Conservation (phyloP, 2,797 vertebrate species). For the Cryptoblepharus egeriae region DNA sequence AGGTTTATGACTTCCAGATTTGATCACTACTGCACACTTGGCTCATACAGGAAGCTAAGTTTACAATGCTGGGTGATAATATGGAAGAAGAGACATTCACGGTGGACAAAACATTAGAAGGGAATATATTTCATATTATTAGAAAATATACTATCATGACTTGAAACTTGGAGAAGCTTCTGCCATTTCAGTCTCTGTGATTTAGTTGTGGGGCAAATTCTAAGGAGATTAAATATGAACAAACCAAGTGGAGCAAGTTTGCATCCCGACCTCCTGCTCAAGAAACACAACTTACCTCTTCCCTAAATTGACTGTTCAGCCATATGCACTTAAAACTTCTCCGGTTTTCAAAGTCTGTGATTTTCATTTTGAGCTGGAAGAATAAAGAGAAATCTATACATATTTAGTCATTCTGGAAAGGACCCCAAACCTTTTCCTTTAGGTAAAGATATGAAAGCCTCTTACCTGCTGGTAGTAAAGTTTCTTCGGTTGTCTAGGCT, state of each 20-base stretch:
- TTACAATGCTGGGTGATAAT: background rate
- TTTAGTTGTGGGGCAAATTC: background rate
- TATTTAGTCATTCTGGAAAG: slow-evolving; percentile 46
- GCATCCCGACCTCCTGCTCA: background rate
- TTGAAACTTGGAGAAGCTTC: background rate
- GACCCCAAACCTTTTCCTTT: background rate
- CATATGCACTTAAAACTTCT: slow-evolving; percentile 99
- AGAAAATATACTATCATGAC: background rate
- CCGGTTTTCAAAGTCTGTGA: slow-evolving; percentile 99
- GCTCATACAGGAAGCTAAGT: background rate
- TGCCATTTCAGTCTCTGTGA: no score
- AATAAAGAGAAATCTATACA: slow-evolving; percentile 8
- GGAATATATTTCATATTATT: background rate
- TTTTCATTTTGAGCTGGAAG: slow-evolving; percentile 98
- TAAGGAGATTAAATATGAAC: background rate
- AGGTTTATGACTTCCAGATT: background rate
- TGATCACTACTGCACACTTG: background rate
- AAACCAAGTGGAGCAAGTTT: background rate
- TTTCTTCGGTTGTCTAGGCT: slow-evolving; percentile 98
- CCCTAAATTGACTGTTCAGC: slow-evolving; percentile 98
- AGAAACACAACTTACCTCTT: slow-evolving; percentile 87
- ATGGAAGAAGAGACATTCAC: background rate
- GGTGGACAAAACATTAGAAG: background rate
- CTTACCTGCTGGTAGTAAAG: slow-evolving; percentile 99
- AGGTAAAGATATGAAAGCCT: slow-evolving; percentile 2